Evolutionary conservation across 2,113 vertebrate genomes (phyloP), one percentile per base, ranked within the genome.

Genomic region (Hemibagrus wyckioides): DNA sequence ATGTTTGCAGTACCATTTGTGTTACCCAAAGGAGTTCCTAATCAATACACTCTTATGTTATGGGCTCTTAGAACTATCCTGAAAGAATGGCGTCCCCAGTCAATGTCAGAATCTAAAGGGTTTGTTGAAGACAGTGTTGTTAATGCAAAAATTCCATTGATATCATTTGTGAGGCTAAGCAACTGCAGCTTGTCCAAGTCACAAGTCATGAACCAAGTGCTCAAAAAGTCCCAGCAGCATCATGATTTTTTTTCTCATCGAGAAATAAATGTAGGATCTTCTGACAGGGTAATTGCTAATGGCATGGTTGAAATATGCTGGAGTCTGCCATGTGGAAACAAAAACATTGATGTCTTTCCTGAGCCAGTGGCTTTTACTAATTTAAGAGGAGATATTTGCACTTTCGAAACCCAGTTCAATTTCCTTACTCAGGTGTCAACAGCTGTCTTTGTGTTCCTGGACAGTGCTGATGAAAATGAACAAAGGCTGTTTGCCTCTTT

Each of bases 1-100:
- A 93, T 87, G 87, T 88, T 96, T 91, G 91, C 96, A n/a, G 88
- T 96, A 28, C 96, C 95, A 14, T 89, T 96, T 30, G 61, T 97
- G 17, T 87, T 96, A 61, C 96, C 95, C 17, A 84, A 89, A 63
- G 80, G 82, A 0, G 88, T 91, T 15, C 90, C 86, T 9, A 90
- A 90, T 85, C 93, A 90, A 73, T 91, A 85, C 87, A 93, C 92
- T 23, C 86, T 94, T 36, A 93, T 96, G 95, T 87, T 95, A 7
- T 94, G 92, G 88, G 94, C 93, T 67, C 87, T 96, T 90, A 92
- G 91, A 33, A 92, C 89, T 44, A 91, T 95, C 13, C 81, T 95
- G 65, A 92, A 92, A 89, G 90, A 91, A 23, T 93, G 88, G 89
- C 2, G 82, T 28, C 59, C 89, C 25, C 90, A 86, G 41, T 54